A percentile compares a stretch with the other conserved stretches of the same genome.
Conservation (phyloP, 2,888 invertebrate genomes). For the Timandra comae region DNA sequence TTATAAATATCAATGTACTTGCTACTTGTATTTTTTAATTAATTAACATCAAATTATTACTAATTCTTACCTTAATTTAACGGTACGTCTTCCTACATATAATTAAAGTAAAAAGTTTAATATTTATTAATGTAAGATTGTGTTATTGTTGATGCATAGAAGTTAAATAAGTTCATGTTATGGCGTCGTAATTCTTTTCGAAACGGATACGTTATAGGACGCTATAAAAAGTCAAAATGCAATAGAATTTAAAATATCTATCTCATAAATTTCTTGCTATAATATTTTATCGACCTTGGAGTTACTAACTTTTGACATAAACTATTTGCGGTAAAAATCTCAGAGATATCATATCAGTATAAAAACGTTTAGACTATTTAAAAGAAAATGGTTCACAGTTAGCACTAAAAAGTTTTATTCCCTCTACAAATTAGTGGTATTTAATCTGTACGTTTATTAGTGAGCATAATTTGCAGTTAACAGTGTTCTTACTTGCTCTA, state of each 20-base stretch:
- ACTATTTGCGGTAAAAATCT: conserved; percentile 14
- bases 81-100: too few species aligned
- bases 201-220: conserved; percentile 27
- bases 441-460: too few species aligned
- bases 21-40: too few species aligned
- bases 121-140: conserved; percentile 10
- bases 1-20: too few species aligned
- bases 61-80: too few species aligned
- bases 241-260: conserved; percentile 26
- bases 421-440: too few species aligned
- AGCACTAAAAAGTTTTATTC: too few species aligned
- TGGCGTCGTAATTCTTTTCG: conserved; percentile 23
- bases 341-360: neutral
- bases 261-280: conserved; percentile 26
- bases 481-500: conserved; percentile 10
- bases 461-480: conserved; percentile 2
- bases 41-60: too few species aligned
- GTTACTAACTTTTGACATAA: conserved; percentile 8
- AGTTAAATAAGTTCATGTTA: conserved; percentile 16
- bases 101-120: conserved; percentile 9
- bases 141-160: conserved; percentile 7
- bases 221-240: conserved; percentile 26
- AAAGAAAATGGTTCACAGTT: too few species aligned
- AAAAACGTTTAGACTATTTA: too few species aligned
- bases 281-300: conserved; percentile 26